Evolutionary conservation across 2,797 vertebrate species (phyloP).

Genomic region (Poecile montanus): DNA sequence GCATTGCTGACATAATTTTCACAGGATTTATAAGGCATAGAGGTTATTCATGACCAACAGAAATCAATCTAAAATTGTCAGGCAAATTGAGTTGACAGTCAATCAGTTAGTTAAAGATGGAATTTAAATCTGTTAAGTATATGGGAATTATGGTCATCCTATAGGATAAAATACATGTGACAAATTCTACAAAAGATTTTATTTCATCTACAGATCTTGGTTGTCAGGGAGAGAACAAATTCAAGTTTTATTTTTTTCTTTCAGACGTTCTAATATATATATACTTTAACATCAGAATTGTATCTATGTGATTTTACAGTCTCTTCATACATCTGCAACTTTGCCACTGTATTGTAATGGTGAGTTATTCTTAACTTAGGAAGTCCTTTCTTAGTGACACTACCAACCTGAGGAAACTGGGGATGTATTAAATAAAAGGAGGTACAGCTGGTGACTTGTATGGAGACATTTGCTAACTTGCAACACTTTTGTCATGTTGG

Average conservation of each 20-base stretch:
- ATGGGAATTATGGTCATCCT: neutral
- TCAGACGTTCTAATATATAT: neutral
- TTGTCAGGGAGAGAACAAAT: neutral
- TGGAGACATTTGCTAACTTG: neutral
- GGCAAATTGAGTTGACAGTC: neutral
- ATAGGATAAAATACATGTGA: neutral
- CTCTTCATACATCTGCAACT: neutral
- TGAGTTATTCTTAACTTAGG: neutral
- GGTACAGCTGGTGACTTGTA: neutral
- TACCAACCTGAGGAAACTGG: neutral
- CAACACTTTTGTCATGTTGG: rapidly evolving
- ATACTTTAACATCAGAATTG: neutral
- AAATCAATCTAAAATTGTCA: neutral
- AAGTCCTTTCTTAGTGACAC: neutral
- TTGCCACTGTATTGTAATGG: neutral
- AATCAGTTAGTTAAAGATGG: neutral
- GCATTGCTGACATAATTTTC: neutral
- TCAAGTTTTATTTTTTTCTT: neutral
- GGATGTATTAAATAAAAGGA: neutral
- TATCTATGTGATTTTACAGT: neutral
- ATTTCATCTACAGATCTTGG: neutral
- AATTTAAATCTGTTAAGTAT: neutral
- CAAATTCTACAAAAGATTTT: neutral
- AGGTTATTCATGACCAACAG: neutral
- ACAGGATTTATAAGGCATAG: neutral